Evolutionary conservation across 1,140 invertebrate genomes (phyloP), one percentile per base, ranked within the genome.

Genomic region (Araneus ventricosus): DNA sequence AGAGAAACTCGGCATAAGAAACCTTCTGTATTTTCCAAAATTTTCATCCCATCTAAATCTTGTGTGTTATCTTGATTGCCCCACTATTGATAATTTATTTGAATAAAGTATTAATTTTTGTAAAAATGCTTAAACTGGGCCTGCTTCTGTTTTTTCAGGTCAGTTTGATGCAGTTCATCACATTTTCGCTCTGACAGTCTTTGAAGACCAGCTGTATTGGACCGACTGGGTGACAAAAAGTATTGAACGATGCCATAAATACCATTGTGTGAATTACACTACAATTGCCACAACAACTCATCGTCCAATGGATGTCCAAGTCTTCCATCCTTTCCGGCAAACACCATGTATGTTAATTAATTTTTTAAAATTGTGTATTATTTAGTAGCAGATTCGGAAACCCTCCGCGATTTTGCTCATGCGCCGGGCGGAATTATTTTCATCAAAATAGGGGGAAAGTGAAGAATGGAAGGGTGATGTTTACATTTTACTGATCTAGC

Each of bases 161-260:
- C 87, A 92, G 20, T 85, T 90, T 86, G 82, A 94, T 90, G 90
- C 94, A 57, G 92, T 93, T 34, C 93, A 94, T 75, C 94, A 94
- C 86, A 95, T 82, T 95, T 98, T 97, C 95, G 97, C 97, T 0
- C 96, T 99, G 88, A 96, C 97, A 0, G 96, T 99, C 4, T 99
- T 99, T 95, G 98, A 99, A 95, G 97, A 99, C 95, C 96, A 96
- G 24, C 94, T 99, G 0, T 99, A 97, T 95, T 99, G 98, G 98
- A 98, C 97, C 79, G 98, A 99, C 95, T 97, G 97, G 96, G 95
- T 95, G 0, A 94, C 93, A 75, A 93, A 94, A 82, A 85, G 97
- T 45, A 88, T 95, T 41, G 90, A 94, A 94, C 5, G 94, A 94
- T 82, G 93, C 95, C 79, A 94, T 94, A 96, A 95, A 94, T 95